Evolutionary conservation across 2,113 vertebrate species (phyloP).

Genomic region (Beaufortia kweichowensis): DNA sequence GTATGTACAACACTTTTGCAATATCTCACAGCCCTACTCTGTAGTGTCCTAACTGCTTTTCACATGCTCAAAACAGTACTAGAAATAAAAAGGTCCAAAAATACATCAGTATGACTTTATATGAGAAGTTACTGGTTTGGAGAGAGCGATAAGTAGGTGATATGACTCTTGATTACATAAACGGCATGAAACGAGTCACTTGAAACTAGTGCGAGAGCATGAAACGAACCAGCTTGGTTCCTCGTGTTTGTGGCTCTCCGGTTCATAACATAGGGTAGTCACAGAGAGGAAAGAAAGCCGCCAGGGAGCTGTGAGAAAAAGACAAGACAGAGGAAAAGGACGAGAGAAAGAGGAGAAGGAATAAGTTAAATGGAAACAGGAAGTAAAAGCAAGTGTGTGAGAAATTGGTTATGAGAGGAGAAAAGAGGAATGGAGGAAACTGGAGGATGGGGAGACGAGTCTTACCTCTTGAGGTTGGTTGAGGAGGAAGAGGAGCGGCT

Average conservation of each 20-base stretch:
- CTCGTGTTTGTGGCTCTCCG: background rate
- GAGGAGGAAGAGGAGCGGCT: constrained; percentile 70
- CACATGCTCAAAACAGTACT: background rate
- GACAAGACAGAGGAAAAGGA: constrained; percentile 15
- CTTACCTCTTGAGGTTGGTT: constrained; percentile 81
- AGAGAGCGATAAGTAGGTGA: background rate
- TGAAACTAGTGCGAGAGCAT: background rate
- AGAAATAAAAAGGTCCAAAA: constrained; percentile 27
- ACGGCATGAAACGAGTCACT: background rate
- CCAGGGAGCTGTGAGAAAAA: constrained; percentile 39
- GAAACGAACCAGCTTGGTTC: background rate
- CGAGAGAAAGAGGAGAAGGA: background rate
- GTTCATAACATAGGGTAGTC: constrained; percentile 51
- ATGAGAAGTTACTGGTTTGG: constrained; percentile 5
- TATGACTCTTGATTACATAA: constrained; percentile 13
- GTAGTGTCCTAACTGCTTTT: background rate
- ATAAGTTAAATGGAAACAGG: background rate
- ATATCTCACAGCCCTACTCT: too few species aligned
- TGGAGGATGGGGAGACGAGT: background rate
- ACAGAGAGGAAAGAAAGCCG: constrained; percentile 55
- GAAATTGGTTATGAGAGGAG: background rate
- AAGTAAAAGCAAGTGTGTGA: background rate
- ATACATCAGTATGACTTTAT: background rate
- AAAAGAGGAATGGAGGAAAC: background rate
- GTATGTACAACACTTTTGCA: too few species aligned